Evolutionary conservation across 2,888 invertebrate species (phyloP).

Genomic region (Tridacna crocea): DNA sequence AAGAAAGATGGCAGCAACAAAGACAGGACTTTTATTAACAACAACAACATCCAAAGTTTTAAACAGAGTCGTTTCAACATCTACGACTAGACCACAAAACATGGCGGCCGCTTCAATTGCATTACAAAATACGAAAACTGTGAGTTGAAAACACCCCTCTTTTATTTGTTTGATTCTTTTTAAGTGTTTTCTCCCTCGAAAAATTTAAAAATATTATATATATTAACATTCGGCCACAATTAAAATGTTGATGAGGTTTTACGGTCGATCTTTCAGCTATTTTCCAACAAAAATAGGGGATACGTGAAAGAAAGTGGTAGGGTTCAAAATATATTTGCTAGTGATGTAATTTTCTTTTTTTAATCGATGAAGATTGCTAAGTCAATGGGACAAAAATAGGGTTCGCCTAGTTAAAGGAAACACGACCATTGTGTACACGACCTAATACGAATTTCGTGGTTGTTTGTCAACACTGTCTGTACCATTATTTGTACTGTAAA

Average conservation of each 20-base stretch:
- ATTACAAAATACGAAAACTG: constrained; percentile 41
- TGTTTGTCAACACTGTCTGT: too few species aligned
- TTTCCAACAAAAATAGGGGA: background rate
- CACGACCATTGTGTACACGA: too few species aligned
- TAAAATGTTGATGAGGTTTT: background rate
- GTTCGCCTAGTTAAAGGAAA: too few species aligned
- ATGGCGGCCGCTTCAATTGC: constrained; percentile 52
- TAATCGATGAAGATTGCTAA: too few species aligned
- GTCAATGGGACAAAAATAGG: too few species aligned
- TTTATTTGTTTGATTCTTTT: background rate
- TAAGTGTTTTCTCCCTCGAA: background rate
- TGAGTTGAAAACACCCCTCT: background rate
- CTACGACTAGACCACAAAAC: constrained; percentile 57
- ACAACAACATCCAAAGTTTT: constrained; percentile 38
- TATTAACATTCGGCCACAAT: too few species aligned
- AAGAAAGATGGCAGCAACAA: constrained; percentile 56
- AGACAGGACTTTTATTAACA: constrained; percentile 51
- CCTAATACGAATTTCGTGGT: too few species aligned
- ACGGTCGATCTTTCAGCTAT: background rate
- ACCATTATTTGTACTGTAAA: too few species aligned
- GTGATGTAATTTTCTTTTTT: too few species aligned
- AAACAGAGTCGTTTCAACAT: constrained; percentile 68
- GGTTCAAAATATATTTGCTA: too few species aligned
- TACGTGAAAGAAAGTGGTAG: too few species aligned
- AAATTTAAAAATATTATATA: too few species aligned